These are phyloP conservation scores for Octonoba sinensis DNA, from an alignment of 2,888 invertebrate genomes.

Conservation along the genomic window DNA sequence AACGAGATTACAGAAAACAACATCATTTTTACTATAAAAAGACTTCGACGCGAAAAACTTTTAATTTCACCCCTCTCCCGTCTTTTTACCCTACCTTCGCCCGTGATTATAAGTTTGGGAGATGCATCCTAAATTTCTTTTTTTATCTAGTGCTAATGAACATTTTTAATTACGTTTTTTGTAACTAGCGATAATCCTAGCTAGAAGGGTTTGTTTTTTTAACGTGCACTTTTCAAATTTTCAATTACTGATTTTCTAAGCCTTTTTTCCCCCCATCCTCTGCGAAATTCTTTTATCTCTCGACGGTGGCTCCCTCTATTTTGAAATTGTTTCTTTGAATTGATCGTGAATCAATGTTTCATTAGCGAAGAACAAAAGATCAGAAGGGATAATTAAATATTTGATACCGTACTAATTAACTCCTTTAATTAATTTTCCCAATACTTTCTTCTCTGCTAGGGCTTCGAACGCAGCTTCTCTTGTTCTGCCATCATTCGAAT, in stretches of 20 bases:
- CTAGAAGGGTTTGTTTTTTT: constrained; percentile 19
- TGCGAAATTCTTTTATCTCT: constrained; percentile 26
- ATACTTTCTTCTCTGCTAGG: constrained; percentile 47
- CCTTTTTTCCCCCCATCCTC: constrained; percentile 21
- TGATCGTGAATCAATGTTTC: constrained; percentile 63
- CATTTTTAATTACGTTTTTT: constrained; percentile 64
- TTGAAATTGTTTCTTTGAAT: constrained; percentile 56
- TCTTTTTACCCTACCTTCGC: constrained; percentile 12
- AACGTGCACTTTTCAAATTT: constrained; percentile 50
- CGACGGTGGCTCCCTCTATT: too few relatives aligned
- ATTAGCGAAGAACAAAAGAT: constrained; percentile 63
- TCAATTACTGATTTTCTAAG: constrained; percentile 61
- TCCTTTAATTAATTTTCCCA: constrained; percentile 63
- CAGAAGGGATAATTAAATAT: constrained; percentile 61
- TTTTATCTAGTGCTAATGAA: constrained; percentile 59
- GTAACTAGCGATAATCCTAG: constrained; percentile 35
- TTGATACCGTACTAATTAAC: constrained; percentile 64
- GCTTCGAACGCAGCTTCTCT: constrained; percentile 21
- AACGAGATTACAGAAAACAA: constrained; percentile 48
- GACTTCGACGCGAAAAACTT: constrained; percentile 33
- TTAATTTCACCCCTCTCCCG: constrained; percentile 3
- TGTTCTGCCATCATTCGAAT: constrained; percentile 24
- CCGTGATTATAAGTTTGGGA: constrained; percentile 15
- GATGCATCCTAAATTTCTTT: constrained; percentile 34
- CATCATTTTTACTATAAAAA: constrained; percentile 55